Evolutionary conservation across 2,797 vertebrate species (phyloP).

Genomic region (Rachycentron canadum): DNA sequence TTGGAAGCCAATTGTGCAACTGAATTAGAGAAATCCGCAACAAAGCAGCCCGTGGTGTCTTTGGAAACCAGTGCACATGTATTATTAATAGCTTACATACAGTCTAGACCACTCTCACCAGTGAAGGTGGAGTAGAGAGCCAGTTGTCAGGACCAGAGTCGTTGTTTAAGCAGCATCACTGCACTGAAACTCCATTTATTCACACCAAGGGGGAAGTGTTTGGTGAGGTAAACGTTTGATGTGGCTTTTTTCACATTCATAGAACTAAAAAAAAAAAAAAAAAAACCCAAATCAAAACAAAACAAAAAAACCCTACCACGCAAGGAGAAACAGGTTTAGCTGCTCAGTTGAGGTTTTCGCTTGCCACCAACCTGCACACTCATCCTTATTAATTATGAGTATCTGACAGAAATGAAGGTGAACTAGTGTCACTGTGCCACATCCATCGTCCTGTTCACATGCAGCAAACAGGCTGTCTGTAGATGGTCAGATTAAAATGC

Average conservation of each 20-base stretch:
- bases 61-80: conserved; percentile 22
- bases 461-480: background rate
- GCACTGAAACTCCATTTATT: background rate
- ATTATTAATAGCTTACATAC: conserved; percentile 43
- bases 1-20: conserved; percentile 29
- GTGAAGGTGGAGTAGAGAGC: conserved; percentile 9
- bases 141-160: conserved; percentile 18
- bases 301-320: no score
- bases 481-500: background rate
- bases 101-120: conserved; percentile 42
- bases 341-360: conserved; percentile 16
- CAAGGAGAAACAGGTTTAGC: background rate
- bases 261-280: background rate
- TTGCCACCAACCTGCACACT: background rate
- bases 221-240: conserved; percentile 36
- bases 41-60: conserved; percentile 8
- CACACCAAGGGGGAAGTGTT: conserved; percentile 5
- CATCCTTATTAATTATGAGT: background rate
- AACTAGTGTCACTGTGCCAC: background rate
- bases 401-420: conserved; percentile 2
- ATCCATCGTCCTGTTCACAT: conserved; percentile 16
- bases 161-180: background rate
- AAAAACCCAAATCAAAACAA: no score
- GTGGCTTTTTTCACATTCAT: conserved; percentile 45
- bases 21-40: conserved; percentile 32